Percentiles rank a stretch among this genome's conserved stretches.
Evolutionary conservation across 2,888 invertebrate species (phyloP).

Genomic region (Diadegma fenestrale): DNA sequence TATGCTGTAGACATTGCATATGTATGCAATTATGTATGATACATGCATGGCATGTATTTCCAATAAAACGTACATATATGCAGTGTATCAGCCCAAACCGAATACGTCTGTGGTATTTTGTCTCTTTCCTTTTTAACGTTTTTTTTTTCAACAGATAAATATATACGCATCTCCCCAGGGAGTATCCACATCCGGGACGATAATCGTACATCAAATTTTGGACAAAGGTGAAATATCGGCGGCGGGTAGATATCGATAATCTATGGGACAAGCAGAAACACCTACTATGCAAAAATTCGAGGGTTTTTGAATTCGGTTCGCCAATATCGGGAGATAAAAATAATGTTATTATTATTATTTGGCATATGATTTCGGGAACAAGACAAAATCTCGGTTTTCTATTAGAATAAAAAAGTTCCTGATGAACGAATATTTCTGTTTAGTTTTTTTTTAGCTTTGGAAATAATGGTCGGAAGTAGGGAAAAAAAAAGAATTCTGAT

Average conservation of each 20-base stretch:
- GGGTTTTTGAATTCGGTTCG: background rate
- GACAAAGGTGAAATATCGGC: constrained; percentile 57
- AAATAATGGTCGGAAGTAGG: background rate
- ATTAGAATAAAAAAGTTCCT: too few species aligned
- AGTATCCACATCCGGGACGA: constrained; percentile 50
- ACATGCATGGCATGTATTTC: constrained; percentile 49
- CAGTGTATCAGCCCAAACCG: constrained; percentile 39
- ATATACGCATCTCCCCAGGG: constrained; percentile 42
- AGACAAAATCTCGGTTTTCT: background rate
- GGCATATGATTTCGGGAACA: background rate
- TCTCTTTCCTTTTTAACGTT: constrained; percentile 16
- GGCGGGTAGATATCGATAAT: constrained; percentile 29
- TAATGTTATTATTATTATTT: background rate
- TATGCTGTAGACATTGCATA: constrained; percentile 13
- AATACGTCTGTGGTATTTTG: constrained; percentile 43
- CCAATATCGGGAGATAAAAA: background rate
- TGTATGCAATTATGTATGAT: constrained; percentile 40
- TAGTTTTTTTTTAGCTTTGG: background rate
- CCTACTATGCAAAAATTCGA: background rate
- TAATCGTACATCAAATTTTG: constrained; percentile 59
- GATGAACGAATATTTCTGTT: background rate
- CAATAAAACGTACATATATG: constrained; percentile 36
- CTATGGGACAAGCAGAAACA: constrained; percentile 26
- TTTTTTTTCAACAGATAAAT: constrained; percentile 42
- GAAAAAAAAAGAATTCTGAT: background rate